These are phyloP conservation scores for Petromus typicus DNA, from an alignment of 2,113 vertebrate genomes.

Conservation along the genomic window DNA sequence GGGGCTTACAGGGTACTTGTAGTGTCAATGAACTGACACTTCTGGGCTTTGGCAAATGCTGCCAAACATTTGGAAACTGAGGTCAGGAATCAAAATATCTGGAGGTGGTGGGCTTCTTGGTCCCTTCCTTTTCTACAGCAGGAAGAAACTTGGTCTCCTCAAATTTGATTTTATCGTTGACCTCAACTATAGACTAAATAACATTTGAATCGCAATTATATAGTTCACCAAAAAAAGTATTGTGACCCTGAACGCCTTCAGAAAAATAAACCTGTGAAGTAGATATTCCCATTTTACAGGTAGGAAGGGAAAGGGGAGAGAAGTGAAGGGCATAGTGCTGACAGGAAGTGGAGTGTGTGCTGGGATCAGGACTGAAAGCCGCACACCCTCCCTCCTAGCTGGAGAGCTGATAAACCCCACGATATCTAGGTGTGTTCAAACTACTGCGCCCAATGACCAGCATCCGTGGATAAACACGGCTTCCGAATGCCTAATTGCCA, in stretches of 20 bases:
- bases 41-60: background rate
- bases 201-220: background rate
- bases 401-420: background rate
- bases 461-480: background rate
- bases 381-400: background rate
- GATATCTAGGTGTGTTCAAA: background rate
- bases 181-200: background rate
- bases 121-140: background rate
- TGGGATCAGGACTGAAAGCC: background rate
- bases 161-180: background rate
- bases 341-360: no score
- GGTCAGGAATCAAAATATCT: background rate
- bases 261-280: background rate
- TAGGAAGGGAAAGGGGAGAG: background rate
- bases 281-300: constrained; percentile 25
- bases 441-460: background rate
- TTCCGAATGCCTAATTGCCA: background rate
- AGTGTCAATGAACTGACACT: background rate
- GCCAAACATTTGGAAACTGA: background rate
- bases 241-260: background rate
- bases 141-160: background rate
- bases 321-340: background rate
- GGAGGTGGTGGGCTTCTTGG: background rate
- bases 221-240: background rate
- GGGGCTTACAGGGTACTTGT: background rate